Evolutionary conservation across 2,113 vertebrate species (phyloP), one percentile per base, ranked within the genome.

Genomic region (Anhinga rufa): DNA sequence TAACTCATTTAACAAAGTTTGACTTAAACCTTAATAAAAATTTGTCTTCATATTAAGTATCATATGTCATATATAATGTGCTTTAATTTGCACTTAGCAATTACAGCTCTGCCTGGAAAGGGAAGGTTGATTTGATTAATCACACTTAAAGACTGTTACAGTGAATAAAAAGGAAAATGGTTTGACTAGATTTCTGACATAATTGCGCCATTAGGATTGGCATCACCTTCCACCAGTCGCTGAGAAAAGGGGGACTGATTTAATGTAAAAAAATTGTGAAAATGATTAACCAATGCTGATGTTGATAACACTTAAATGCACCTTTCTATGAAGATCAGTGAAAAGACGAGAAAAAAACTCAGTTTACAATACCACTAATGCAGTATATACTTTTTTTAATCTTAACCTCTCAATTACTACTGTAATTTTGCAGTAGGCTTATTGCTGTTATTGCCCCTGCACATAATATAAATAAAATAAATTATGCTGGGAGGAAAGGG

Each of bases 101-200:
- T 98, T 98, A 97, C 34, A 94, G 74, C 82, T 97, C 91, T 98
- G 86, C 87, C 94, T 51, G 87, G 93, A 94, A 97, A 97, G 91
- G 88, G 66, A 90, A 93, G 49, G 88, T 93, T 98, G 97, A 98
- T 98, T 98, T 98, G 97, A 98, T 98, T 98, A 98, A 98, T 98
- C 95, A 97, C 95, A 96, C 94, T 98, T 97, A 90, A 97, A 97
- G 94, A 83, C 93, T 97, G 90, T 97, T 96, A 71, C 2, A 86
- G 88, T 83, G 94, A 86, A 84, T 79, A 82, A 85, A 95, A 93
- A 93, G 60, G 82, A 97, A 97, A 97, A 93, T 72, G 32, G 38
- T 92, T 96, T 97, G 95, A 95, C 96, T 98, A 97, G 65, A 94
- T 95, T 97, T 97, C 94, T 97, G 77, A 82, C 82, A 95, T 98